These are phyloP conservation scores for Hydroisotoma schaefferi DNA, from an alignment of 2,888 invertebrate species.

Conservation along the genomic window DNA sequence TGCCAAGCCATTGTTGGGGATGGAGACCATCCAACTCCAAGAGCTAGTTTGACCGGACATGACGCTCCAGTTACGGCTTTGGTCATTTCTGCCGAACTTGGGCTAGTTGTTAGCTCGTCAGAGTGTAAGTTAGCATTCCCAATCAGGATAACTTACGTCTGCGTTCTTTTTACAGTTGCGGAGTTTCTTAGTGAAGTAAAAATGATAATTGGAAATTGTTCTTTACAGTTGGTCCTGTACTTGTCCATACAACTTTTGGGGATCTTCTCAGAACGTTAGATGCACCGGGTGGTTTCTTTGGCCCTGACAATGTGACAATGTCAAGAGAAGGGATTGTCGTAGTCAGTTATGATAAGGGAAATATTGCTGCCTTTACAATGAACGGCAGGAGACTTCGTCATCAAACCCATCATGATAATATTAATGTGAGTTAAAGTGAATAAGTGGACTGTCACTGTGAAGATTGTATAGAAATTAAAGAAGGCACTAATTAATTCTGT, in stretches of 20 bases:
- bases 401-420: slow-evolving; percentile 89
- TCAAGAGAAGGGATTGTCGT: slow-evolving; percentile 95
- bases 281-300: slow-evolving; percentile 68
- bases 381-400: slow-evolving; percentile 85
- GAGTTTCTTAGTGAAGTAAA: no score
- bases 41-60: slow-evolving; percentile 95
- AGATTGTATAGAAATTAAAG: no score
- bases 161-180: background rate
- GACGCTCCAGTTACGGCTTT: slow-evolving; percentile 93
- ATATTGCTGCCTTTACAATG: slow-evolving; percentile 89
- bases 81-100: slow-evolving; percentile 95
- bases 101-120: slow-evolving; percentile 94
- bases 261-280: slow-evolving; percentile 89
- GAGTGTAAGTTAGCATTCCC: slow-evolving; percentile 55
- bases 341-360: slow-evolving; percentile 86
- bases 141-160: background rate
- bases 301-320: slow-evolving; percentile 84
- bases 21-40: slow-evolving; percentile 89
- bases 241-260: slow-evolving; percentile 97
- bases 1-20: slow-evolving; percentile 96
- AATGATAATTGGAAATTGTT: slow-evolving; percentile 6
- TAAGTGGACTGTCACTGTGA: background rate
- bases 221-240: slow-evolving; percentile 80
- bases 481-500: no score
- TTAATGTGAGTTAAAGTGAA: slow-evolving; percentile 67